These are phyloP conservation scores for Drosophila kurseongensis DNA, from an alignment of 1,140 invertebrate genomes.

Conservation along the genomic window DNA sequence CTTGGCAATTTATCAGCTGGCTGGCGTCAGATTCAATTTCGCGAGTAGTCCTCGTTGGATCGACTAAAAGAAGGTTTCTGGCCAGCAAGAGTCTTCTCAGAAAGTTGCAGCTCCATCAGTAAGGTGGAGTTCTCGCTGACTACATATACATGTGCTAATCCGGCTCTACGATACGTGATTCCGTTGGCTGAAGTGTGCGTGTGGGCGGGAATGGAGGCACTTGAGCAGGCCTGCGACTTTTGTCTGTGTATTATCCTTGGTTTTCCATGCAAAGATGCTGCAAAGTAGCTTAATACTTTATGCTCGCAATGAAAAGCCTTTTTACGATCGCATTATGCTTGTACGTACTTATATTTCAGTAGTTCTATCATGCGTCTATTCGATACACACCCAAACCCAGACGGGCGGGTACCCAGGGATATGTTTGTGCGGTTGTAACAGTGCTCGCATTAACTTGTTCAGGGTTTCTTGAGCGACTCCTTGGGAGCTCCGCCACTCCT, in stretches of 20 bases:
- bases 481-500: too few relatives aligned
- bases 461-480: not conserved
- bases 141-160: constrained; percentile 22
- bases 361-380: constrained; percentile 58
- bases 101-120: not conserved
- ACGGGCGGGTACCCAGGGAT: not conserved
- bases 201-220: constrained; percentile 13
- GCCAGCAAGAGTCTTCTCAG: not conserved
- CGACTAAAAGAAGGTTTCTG: not conserved
- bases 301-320: constrained; percentile 82
- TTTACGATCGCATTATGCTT: constrained; percentile 83
- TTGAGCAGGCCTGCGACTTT: constrained; percentile 23
- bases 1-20: constrained; percentile 18
- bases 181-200: not conserved
- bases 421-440: constrained; percentile 18
- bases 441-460: constrained; percentile 27
- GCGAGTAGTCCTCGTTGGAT: constrained; percentile 13
- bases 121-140: not conserved
- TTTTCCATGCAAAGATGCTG: constrained; percentile 82
- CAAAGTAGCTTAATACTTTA: constrained; percentile 83
- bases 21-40: constrained; percentile 37
- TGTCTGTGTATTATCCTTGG: constrained; percentile 76
- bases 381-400: constrained; percentile 41
- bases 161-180: constrained; percentile 41
- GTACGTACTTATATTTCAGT: constrained; percentile 75